Conservation (phyloP, 2,113 vertebrate genomes). For the Cryptoleucopteryx plumbea region DNA sequence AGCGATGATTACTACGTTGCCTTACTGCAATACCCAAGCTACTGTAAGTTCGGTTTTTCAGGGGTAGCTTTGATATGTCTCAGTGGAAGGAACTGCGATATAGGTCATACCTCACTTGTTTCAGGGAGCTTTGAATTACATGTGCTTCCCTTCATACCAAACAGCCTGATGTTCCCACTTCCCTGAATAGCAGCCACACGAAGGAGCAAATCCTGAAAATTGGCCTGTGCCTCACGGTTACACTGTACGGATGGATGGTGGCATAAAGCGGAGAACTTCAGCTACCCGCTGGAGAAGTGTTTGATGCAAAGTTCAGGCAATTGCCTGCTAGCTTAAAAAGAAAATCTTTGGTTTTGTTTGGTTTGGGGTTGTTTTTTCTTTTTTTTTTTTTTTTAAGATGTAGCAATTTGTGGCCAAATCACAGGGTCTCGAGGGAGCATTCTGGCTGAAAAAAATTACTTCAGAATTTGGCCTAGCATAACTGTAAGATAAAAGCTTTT, state of each 20-base stretch:
- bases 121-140: neutral
- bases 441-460: slow-evolving; percentile 3
- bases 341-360: neutral
- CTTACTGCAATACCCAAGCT: neutral
- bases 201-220: neutral
- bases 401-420: neutral
- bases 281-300: neutral
- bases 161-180: neutral
- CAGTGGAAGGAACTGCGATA: neutral
- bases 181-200: neutral
- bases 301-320: neutral
- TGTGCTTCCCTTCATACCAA: neutral
- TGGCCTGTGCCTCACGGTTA: rapidly evolving
- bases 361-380: no score
- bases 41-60: neutral
- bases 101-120: neutral
- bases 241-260: rapidly evolving
- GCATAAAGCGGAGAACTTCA: neutral
- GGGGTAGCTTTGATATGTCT: neutral
- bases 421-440: neutral
- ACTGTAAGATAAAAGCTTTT: slow-evolving; percentile 37
- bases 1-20: rapidly evolving
- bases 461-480: neutral
- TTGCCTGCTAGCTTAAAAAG: neutral
- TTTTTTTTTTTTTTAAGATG: neutral